Base-by-base conservation (phyloP, 1,140 invertebrate species). In the Mya arenaria region DNA sequence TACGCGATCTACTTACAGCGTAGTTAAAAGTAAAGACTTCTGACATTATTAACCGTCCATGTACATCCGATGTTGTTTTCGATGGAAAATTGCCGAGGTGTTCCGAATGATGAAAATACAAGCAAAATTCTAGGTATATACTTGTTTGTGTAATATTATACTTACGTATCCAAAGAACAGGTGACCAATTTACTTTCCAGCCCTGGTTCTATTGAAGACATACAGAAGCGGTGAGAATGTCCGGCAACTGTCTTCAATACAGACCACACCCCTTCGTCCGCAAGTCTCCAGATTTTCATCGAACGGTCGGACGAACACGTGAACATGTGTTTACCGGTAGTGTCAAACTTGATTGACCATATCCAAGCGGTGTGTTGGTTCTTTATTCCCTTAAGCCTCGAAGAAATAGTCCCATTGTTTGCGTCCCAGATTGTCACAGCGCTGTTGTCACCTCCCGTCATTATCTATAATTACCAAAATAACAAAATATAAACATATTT, bases 241-340 rank as follows among this genome's bases (percentile, higher is more conserved):
- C 77, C 77, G 8, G 48, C 77, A 23, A 80, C 77, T 17, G 77
- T 62, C 32, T 44, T 62, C 19, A 80, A 39, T 2, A 62, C 55
- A 34, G 15, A 15, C 77, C 65, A 80, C 25, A 36, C 36, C n/a
- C 25, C 19, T 23, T 30, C 66, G 17, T 1, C 13, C 13, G 30
- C 8, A n/a, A 17, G 32, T n/a, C 25, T n/a, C 77, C 77, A 80
- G 6, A 80, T 55, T 39, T 80, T 80, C 77, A 80, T 80, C 6
- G 77, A 39, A 17, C 77, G 52, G 32, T 80, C 77, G 5, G 77
- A 80, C 19, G 77, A 80, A 71, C 77, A 36, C 5, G 77, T 80
- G 44, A 80, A 80, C 77, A 80, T 80, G 39, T 69, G 63, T 8
- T 19, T 37, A 25, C 77, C 77, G n/a, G 69, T 55, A 1, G 19